Conservation (phyloP, 2,113 vertebrate species). For the Cathartes aura region DNA sequence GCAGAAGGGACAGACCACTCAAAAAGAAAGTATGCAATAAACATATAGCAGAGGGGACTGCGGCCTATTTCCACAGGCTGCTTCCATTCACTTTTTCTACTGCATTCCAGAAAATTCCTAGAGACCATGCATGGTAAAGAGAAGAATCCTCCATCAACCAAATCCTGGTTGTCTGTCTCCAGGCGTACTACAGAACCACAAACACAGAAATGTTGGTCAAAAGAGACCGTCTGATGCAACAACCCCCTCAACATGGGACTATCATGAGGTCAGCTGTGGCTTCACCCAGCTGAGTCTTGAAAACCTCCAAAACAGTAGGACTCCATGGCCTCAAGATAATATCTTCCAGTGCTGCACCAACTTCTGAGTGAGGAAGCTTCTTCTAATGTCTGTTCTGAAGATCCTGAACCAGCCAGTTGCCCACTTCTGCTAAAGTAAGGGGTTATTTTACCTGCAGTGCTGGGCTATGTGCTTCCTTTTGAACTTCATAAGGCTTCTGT, state of each 20-base stretch:
- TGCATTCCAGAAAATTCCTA: neutral
- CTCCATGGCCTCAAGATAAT: neutral
- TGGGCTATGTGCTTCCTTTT: neutral
- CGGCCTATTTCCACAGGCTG: neutral
- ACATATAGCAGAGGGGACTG: neutral
- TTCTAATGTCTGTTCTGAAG: neutral
- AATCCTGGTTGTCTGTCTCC: neutral
- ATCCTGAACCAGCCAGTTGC: neutral
- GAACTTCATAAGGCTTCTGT: neutral
- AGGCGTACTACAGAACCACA: neutral
- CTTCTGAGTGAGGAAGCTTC: neutral
- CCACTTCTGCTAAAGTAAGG: neutral
- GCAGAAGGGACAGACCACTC: neutral
- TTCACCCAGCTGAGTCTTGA: neutral
- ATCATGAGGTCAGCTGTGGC: neutral
- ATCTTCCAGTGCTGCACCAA: neutral
- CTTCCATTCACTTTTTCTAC: neutral
- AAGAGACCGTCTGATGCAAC: neutral
- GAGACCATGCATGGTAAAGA: neutral
- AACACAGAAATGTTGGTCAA: neutral
- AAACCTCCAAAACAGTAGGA: neutral
- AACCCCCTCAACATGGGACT: accelerated
- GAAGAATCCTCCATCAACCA: neutral
- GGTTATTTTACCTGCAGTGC: neutral
- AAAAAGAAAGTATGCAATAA: neutral